Evolutionary conservation across 2,113 vertebrate genomes (phyloP).

Genomic region (Steatornis caripensis): DNA sequence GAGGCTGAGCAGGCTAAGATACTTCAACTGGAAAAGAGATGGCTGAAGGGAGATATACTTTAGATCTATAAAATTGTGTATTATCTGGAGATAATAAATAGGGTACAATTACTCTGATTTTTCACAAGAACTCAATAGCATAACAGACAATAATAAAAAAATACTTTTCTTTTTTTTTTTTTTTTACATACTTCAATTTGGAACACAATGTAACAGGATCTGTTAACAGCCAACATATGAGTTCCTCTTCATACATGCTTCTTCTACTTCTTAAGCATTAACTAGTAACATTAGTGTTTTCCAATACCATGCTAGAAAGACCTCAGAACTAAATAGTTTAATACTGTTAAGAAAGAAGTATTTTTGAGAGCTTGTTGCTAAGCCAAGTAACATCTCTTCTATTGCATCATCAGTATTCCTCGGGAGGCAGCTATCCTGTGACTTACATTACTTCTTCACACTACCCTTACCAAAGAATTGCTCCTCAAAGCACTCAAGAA

Average conservation of each 20-base stretch:
- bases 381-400: background rate
- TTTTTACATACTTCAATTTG: background rate
- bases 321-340: background rate
- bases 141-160: background rate
- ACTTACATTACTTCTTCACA: constrained; percentile 75
- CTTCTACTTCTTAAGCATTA: background rate
- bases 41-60: background rate
- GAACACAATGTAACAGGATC: background rate
- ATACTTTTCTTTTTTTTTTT: background rate
- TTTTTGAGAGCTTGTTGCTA: background rate
- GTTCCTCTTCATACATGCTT: background rate
- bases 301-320: background rate
- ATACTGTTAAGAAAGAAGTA: background rate
- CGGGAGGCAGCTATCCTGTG: constrained; percentile 73
- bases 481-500: constrained; percentile 75
- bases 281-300: background rate
- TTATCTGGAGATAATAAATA: background rate
- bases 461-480: constrained; percentile 81
- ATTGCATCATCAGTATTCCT: constrained; percentile 72
- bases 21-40: background rate
- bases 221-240: background rate
- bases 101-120: background rate
- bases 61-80: background rate
- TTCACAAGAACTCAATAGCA: background rate
- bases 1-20: background rate